phyloP scores from a whole-genome alignment of 2,113 vertebrate species.

The Sorex araneus region DNA sequence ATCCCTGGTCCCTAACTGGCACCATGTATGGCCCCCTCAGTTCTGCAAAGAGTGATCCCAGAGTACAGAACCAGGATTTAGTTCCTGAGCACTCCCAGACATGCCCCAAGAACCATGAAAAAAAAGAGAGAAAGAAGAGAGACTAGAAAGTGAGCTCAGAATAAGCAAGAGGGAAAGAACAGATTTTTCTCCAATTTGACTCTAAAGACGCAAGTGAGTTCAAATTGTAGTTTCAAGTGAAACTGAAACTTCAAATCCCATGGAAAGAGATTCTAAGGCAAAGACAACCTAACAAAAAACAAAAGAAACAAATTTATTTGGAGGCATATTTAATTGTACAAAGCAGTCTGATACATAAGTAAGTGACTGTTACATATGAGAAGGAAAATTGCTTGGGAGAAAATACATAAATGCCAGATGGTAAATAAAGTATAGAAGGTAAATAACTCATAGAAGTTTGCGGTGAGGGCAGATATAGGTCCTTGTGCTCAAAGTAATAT shows the following conservation, averaged over 20 bases:
- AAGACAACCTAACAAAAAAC: background rate
- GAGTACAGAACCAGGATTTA: too few relatives aligned
- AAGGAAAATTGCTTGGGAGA: conserved; percentile 54
- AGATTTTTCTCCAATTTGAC: background rate
- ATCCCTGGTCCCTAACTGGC: too few relatives aligned
- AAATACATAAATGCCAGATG: conserved; percentile 37
- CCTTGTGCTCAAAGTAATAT: conserved; percentile 11
- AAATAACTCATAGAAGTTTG: background rate
- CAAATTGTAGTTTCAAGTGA: too few relatives aligned
- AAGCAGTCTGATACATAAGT: background rate
- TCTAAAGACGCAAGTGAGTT: too few relatives aligned
- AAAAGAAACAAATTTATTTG: background rate
- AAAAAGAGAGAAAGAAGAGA: too few relatives aligned
- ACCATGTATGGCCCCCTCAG: too few relatives aligned
- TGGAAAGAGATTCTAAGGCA: background rate
- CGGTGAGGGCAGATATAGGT: background rate
- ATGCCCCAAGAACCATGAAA: too few relatives aligned
- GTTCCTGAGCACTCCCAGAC: too few relatives aligned
- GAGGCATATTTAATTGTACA: conserved; percentile 46
- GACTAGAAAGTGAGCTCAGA: background rate
- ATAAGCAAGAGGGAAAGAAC: background rate
- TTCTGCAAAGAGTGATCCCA: too few relatives aligned
- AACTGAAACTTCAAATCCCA: background rate
- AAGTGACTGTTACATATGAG: background rate
- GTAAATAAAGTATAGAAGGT: too few relatives aligned